phyloP scores from a whole-genome alignment of 2,888 invertebrate genomes.

The Tenthredo mesomela region DNA sequence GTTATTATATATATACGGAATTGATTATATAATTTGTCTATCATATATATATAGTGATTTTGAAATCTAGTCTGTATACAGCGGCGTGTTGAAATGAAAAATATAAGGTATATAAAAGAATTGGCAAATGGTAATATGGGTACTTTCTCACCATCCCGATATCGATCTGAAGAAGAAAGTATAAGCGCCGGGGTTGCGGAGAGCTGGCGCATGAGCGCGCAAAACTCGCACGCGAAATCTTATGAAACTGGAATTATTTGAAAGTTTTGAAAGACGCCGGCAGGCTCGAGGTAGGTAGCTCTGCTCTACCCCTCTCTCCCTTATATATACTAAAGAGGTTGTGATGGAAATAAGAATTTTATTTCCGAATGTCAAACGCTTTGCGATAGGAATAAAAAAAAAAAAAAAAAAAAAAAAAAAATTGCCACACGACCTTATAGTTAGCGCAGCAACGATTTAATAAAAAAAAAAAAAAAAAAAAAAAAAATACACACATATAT shows the following conservation, averaged over 20 bases:
- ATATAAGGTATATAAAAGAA: constrained; percentile 6
- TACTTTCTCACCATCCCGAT: constrained; percentile 31
- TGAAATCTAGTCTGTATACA: neutral
- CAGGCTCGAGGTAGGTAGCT: constrained; percentile 11
- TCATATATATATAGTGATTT: neutral
- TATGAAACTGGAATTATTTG: constrained; percentile 50
- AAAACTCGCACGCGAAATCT: constrained; percentile 43
- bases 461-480: too few relatives aligned
- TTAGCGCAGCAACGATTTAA: too few relatives aligned
- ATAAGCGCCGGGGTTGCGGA: neutral
- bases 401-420: neutral
- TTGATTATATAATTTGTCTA: neutral
- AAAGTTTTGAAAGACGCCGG: constrained; percentile 44
- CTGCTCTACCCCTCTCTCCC: neutral
- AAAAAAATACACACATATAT: too few relatives aligned
- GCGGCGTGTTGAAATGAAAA: neutral
- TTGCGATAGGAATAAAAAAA: neutral
- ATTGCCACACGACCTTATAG: neutral
- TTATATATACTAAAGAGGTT: neutral
- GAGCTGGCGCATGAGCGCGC: constrained; percentile 37
- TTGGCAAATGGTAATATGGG: constrained; percentile 32
- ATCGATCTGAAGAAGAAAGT: constrained; percentile 37
- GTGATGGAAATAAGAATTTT: constrained; percentile 27
- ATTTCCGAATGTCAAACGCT: neutral
- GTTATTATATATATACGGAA: neutral